These are phyloP conservation scores for Amblyteles armatorius DNA, from an alignment of 2,888 invertebrate genomes.

Conservation along the genomic window DNA sequence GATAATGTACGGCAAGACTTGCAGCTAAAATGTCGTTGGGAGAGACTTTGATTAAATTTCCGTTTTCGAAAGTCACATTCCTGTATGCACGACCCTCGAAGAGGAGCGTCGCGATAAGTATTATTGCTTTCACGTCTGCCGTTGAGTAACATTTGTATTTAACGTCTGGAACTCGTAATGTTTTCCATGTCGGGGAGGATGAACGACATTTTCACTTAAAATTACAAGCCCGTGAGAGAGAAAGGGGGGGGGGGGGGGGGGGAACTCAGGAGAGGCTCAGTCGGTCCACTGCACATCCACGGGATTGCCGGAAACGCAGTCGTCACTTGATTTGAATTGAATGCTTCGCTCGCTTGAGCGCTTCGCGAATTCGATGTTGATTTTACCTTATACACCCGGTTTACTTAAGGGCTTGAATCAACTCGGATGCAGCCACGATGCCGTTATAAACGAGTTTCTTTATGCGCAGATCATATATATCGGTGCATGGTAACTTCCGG, in stretches of 20 bases:
- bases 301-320: conserved; percentile 14
- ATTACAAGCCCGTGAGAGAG: conserved; percentile 35
- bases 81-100: not conserved
- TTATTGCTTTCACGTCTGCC: conserved; percentile 15
- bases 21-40: not conserved
- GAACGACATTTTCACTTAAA: conserved; percentile 28
- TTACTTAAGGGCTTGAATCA: conserved; percentile 64
- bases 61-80: not conserved
- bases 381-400: conserved; percentile 68
- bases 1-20: too few species aligned
- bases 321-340: conserved; percentile 67
- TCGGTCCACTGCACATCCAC: conserved; percentile 11
- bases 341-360: conserved; percentile 52
- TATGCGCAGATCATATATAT: not conserved
- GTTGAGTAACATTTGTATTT: not conserved
- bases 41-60: not conserved
- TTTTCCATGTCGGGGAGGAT: not conserved
- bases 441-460: not conserved
- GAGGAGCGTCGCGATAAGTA: not conserved
- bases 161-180: conserved; percentile 6
- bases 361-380: conserved; percentile 70
- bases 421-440: not conserved
- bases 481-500: too few species aligned
- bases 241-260: too few species aligned
- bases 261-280: not conserved